phyloP scores from a whole-genome alignment of 1,140 invertebrate species.

The Mylabris phalerata region DNA sequence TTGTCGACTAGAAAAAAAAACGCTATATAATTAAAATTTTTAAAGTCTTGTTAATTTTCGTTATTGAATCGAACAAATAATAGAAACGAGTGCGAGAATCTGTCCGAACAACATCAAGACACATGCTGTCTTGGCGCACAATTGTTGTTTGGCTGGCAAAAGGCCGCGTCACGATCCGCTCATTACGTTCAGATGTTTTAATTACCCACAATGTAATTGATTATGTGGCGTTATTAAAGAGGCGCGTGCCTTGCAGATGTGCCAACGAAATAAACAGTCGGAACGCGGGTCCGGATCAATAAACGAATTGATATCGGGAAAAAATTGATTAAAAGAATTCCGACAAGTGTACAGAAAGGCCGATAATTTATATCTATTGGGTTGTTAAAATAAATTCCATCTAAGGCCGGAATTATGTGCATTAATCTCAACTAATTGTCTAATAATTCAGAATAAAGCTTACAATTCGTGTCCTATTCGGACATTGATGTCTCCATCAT shows the following conservation, averaged over 20 bases:
- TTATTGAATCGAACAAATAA: too few species aligned
- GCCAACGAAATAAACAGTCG: too few species aligned
- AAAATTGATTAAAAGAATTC: too few species aligned
- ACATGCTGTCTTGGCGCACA: background rate
- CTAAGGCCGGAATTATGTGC: slow-evolving; percentile 29
- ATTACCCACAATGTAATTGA: slow-evolving; percentile 31
- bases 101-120: too few species aligned
- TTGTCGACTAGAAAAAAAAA: too few species aligned
- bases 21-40: too few species aligned
- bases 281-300: too few species aligned
- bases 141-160: slow-evolving; percentile 24
- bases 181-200: slow-evolving; percentile 35
- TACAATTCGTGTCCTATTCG: slow-evolving; percentile 25
- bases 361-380: slow-evolving; percentile 23
- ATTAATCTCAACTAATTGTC: slow-evolving; percentile 32
- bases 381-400: slow-evolving; percentile 25
- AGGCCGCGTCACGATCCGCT: slow-evolving; percentile 31
- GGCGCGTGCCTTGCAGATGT: slow-evolving; percentile 20
- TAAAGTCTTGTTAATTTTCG: too few species aligned
- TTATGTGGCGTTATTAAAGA: slow-evolving; percentile 20
- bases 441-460: slow-evolving; percentile 29
- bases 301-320: too few species aligned
- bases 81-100: too few species aligned
- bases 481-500: slow-evolving; percentile 33
- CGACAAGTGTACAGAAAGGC: too few species aligned